Conservation (phyloP, 2,797 vertebrate species). For the Sciaenops ocellatus region DNA sequence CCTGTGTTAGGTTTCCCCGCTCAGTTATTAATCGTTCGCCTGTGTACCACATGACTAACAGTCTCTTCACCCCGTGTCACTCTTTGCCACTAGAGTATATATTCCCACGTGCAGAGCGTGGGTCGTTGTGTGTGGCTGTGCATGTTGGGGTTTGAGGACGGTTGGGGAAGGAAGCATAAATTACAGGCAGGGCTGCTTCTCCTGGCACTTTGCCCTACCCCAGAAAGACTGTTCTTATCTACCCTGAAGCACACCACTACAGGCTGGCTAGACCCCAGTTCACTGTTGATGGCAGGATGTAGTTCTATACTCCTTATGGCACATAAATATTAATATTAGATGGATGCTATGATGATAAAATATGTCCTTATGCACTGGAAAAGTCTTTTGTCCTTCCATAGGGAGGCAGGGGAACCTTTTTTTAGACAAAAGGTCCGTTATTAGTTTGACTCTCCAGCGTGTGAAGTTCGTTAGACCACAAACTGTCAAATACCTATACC, state of each 20-base stretch:
- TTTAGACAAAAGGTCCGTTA: conserved; percentile 46
- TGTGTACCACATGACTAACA: not conserved
- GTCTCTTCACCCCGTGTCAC: conserved; percentile 26
- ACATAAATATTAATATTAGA: conserved; percentile 10
- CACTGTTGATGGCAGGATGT: conserved; percentile 8
- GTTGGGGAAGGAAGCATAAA: conserved; percentile 81
- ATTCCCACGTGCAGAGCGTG: conserved; percentile 44
- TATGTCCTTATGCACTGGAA: not conserved
- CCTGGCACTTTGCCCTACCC: conserved; percentile 68
- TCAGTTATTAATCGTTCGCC: not conserved
- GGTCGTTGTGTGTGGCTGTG: conserved; percentile 43
- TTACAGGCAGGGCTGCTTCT: conserved; percentile 69
- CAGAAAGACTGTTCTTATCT: conserved; percentile 75
- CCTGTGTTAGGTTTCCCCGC: not conserved
- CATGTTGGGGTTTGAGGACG: conserved; percentile 64
- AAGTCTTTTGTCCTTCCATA: not conserved
- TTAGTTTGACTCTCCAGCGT: conserved; percentile 57
- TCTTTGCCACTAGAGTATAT: conserved; percentile 2
- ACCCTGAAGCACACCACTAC: conserved; percentile 41
- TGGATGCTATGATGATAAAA: not conserved
- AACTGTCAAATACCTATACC: conserved; percentile 78
- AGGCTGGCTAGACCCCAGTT: conserved; percentile 7
- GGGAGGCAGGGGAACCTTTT: not conserved
- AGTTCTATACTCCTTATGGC: not conserved
- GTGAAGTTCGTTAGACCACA: conserved; percentile 81